Evolutionary conservation across 2,113 vertebrate species (phyloP), one percentile per base, ranked within the genome.

Genomic region (Oplegnathus fasciatus): DNA sequence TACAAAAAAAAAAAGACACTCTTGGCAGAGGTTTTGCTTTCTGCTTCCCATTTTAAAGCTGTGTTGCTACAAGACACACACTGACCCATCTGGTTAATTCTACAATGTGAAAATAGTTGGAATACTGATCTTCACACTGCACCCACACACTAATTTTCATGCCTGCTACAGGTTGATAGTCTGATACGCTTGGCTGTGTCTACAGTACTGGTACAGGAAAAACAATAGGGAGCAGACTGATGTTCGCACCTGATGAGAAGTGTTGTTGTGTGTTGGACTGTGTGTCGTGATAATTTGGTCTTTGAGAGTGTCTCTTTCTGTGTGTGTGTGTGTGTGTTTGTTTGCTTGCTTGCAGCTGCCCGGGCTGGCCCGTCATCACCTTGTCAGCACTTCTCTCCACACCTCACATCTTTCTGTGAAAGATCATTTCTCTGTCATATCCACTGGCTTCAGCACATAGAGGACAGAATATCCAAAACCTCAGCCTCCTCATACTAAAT

Each of bases 341-440:
- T 37, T 76, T 40, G 22, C n/a, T n/a, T n/a, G n/a, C n/a, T n/a
- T 67, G n/a, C 13, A 58, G 42, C 37, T 78, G 77, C 61, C 17
- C 32, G 80, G 54, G 30, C 78, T 17, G 22, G 30, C 42, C 30
- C 80, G 77, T 84, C 40, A 44, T 76, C 77, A 46, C 66, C 73
- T 80, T 75, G 90, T 76, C 87, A 84, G 75, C 46, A 80, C 42
- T 17, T 66, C 52, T 32, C 80, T 85, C 64, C 54, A 70, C 80
- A 76, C 70, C 60, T 76, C 89, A 26, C 66, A 77, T 86, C 60
- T 76, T 62, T 28, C 17, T 64, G 15, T 40, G 14, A 68, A 62
- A 64, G 42, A 75, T 81, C 52, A 81, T 77, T 80, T 79, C 60
- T 69, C 78, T 80, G 76, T 81, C 75, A 66, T 24, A 15, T 87